Base-by-base conservation (phyloP, 2,888 invertebrate genomes). In the Carterocephalus palaemon region DNA sequence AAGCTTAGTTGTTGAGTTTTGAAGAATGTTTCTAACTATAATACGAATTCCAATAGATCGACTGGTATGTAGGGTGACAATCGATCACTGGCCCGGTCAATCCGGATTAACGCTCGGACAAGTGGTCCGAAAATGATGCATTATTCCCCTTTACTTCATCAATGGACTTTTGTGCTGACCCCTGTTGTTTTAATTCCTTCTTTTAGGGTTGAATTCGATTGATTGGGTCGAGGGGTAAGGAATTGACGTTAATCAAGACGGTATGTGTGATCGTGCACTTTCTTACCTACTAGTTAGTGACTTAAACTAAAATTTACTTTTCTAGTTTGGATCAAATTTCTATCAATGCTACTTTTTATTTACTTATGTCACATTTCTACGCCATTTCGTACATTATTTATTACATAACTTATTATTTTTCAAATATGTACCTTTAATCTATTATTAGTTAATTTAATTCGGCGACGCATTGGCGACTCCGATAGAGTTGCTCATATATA, bases 121-220 rank as follows among this genome's bases (percentile, higher is more conserved):
- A 85, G 81, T 82, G 80, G 78, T 65, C 79, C 83, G 80, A 79
- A 82, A 82, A 85, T 84, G 85, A 85, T 82, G 81, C 68, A 83
- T 84, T 83, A 81, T 74, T 67, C 84, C 78, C 85, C 78, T 84
- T 84, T 84, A 82, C 84, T 76, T 84, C 82, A 83, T 85, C 83
- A 83, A 62, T 52, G 71, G 59, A 75, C 71, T 80, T 77, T 81
- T 79, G 70, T 79, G 54, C 67, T 69, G 70, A 67, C 80, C 81
- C 78, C 65, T 70, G 75, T 76, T 76, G 75, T 78, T 80, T 79
- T 80, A 81, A 80, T 81, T 72, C 70, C 59, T 74, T 72, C 74
- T 79, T 80, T 70, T 78, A 75, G 76, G 82, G 81, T 80, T 77
- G 70, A 74, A 62, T 75, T 49, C 59, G 43, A 53, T 45, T 47